These are phyloP conservation scores for Panthera tigris DNA, from an alignment of 2,113 vertebrate species.

Conservation along the genomic window DNA sequence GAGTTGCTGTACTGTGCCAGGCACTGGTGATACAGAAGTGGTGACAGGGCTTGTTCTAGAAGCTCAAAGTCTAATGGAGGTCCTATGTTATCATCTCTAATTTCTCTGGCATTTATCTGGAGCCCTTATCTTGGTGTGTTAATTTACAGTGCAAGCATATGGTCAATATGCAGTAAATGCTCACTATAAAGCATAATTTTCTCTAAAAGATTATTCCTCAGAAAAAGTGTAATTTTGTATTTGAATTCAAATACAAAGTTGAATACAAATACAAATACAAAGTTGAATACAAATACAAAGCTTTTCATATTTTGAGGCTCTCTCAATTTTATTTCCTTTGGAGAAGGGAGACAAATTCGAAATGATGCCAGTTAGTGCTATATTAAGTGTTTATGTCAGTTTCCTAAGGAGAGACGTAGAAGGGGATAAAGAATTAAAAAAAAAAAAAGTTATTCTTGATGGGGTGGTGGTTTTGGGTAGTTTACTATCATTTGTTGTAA, in stretches of 20 bases:
- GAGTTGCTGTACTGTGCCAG: neutral
- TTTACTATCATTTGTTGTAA: neutral
- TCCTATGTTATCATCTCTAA: slow-evolving; percentile 1
- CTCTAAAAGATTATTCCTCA: slow-evolving; percentile 20
- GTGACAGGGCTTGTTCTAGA: neutral
- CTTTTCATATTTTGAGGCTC: neutral
- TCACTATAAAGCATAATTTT: slow-evolving; percentile 3
- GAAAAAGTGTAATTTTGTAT: neutral
- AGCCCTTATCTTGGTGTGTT: neutral
- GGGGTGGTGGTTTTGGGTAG: neutral
- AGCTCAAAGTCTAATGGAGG: neutral
- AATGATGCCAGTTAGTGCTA: neutral
- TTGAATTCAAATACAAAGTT: neutral
- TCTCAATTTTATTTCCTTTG: slow-evolving; percentile 26
- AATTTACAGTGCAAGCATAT: neutral
- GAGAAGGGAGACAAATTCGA: neutral
- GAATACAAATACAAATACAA: too few relatives aligned
- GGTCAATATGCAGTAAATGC: neutral
- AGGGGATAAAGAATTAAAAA: neutral
- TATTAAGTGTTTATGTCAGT: slow-evolving; percentile 7
- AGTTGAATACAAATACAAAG: neutral
- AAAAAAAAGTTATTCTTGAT: neutral
- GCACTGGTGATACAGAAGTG: neutral
- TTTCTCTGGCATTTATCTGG: neutral
- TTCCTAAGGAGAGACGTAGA: slow-evolving; percentile 2